Percentiles rank a stretch among this genome's conserved stretches.
Evolutionary conservation across 2,888 invertebrate genomes (phyloP).

Genomic region (Caenorhabditis imperialis): DNA sequence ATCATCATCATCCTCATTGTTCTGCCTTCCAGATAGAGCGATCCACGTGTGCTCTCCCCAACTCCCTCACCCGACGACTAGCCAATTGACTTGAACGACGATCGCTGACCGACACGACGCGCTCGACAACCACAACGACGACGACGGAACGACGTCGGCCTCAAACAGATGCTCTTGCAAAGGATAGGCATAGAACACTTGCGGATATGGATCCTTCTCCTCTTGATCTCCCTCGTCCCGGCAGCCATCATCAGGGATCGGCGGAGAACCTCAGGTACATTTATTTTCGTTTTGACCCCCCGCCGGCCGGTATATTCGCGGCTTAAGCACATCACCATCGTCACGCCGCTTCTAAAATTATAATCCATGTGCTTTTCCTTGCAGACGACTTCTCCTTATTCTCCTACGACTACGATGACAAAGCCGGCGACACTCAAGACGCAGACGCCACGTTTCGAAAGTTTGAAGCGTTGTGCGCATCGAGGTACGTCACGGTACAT

Average conservation of each 20-base stretch:
- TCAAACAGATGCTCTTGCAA: conserved; percentile 58
- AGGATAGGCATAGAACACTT: conserved; percentile 60
- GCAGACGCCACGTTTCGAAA: conserved; percentile 34
- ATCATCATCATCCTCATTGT: too few relatives aligned
- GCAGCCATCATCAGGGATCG: conserved; percentile 40
- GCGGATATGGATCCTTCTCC: conserved; percentile 52
- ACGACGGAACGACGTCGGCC: conserved; percentile 41
- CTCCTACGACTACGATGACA: conserved; percentile 49
- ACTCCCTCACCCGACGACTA: too few relatives aligned
- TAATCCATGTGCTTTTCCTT: conserved; percentile 20
- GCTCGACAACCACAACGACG: conserved; percentile 28
- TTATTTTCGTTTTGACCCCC: not conserved
- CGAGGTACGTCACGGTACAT: conserved; percentile 27
- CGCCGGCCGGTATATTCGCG: not conserved
- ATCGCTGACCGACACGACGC: too few relatives aligned
- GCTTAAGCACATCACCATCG: conserved; percentile 2
- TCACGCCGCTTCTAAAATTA: conserved; percentile 23
- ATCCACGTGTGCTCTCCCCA: too few relatives aligned
- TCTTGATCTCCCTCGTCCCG: conserved; percentile 46
- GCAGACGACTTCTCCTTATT: conserved; percentile 48
- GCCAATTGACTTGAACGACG: too few relatives aligned
- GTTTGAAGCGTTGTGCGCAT: conserved; percentile 38
- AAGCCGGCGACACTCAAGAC: conserved; percentile 14
- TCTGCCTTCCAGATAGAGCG: too few relatives aligned
- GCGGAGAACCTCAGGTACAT: conserved; percentile 36